Percentiles rank a stretch among this genome's conserved stretches.
phyloP scores from a whole-genome alignment of 2,113 vertebrate species.

The Misgurnus mizolepis region DNA sequence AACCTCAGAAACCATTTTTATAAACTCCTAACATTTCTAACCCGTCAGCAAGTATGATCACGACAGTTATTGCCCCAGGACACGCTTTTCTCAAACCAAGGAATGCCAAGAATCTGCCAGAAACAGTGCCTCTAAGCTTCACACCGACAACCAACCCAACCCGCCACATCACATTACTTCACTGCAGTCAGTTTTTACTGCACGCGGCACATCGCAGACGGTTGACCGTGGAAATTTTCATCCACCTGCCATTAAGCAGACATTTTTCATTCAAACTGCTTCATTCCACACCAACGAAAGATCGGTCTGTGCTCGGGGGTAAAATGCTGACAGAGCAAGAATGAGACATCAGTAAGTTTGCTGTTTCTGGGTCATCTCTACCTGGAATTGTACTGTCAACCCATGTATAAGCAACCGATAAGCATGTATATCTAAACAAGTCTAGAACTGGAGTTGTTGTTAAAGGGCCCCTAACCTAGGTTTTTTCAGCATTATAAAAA shows the following conservation, averaged over 20 bases:
- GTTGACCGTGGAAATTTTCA: conserved; percentile 7
- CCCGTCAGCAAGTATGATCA: background rate
- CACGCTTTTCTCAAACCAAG: background rate
- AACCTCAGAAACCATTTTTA: background rate
- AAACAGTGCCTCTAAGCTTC: background rate
- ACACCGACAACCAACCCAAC: background rate
- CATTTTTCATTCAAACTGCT: conserved; percentile 19
- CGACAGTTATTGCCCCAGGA: conserved; percentile 5
- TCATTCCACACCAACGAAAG: background rate
- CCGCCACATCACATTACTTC: conserved; percentile 1
- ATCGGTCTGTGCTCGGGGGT: background rate
- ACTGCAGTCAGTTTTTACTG: background rate
- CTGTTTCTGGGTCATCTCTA: conserved; percentile 19
- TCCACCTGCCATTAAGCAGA: conserved; percentile 26
- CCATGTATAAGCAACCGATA: background rate
- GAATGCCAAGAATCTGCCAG: conserved; percentile 27
- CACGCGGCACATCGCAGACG: conserved; percentile 12
- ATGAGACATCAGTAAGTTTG: background rate
- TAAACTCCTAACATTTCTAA: background rate
- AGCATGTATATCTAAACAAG: background rate
- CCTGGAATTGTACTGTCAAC: conserved; percentile 1
- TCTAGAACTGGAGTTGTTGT: background rate
- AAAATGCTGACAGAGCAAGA: conserved; percentile 16
- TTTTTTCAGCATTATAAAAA: too few species aligned
- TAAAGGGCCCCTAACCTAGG: background rate